Base-by-base conservation (phyloP, 1,140 invertebrate species). In the Drosophila trapezifrons region DNA sequence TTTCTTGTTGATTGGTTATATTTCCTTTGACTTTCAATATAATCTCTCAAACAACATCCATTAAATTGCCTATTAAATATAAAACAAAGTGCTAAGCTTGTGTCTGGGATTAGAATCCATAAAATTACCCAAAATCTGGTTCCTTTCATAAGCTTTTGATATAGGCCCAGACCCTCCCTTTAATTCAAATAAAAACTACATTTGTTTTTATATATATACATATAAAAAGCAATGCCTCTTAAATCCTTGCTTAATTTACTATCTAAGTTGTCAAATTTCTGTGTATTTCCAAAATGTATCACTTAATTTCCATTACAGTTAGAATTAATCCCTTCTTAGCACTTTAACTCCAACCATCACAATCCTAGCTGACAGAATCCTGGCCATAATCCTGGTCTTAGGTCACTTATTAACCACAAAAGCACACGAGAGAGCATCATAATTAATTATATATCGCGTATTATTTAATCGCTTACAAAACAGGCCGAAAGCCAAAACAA, bases 401-500 rank as follows among this genome's bases (percentile, higher is more conserved):
- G 3, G 2, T n/a, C 18, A 37, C 18, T 37, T 22, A 37, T 20
- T 37, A 22, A 22, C 13, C 13, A n/a, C 51, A 35, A 13, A 18
- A 43, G 25, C 32, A 8, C 37, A 20, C 10, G 49, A 43, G 27
- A 42, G 32, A 40, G 17, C 35, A 74, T 15, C 46, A 62, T 64
- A 37, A 63, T 42, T 49, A 74, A 74, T 56, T 51, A n/a, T 32
- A 32, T 37, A n/a, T 22, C 32, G n/a, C 45, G 32, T 76, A 76
- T 78, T 78, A 78, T 78, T 78, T 78, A 78, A 77, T 58, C 66
- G 75, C 83, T 87, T 87, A 87, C 83, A 73, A 89, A 62, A 45
- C 76, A 87, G 45, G 47, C 51, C 51, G 64, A 47, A 32, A 83
- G 49, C 59, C 79, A 77, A 47, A 83, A 60, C 35, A 77, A 64